Conservation (phyloP, 2,797 vertebrate species). For the Okamejei kenojei region DNA sequence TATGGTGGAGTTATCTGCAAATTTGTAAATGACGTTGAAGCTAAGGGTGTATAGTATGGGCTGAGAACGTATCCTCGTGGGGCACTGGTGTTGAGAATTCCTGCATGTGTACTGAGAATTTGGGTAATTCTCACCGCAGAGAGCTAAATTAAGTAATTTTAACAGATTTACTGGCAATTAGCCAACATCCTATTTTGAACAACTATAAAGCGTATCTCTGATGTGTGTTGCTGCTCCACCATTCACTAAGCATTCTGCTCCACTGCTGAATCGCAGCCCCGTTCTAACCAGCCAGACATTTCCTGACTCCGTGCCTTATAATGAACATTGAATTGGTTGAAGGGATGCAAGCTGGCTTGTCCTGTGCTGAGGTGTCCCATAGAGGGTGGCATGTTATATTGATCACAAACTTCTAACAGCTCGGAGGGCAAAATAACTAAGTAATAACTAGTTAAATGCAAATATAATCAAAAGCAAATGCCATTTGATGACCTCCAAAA, state of each 20-base stretch:
- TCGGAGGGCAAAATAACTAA: background rate
- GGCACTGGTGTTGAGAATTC: too few species aligned
- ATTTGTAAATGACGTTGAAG: too few species aligned
- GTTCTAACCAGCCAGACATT: background rate
- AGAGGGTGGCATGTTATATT: too few species aligned
- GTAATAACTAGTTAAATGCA: background rate
- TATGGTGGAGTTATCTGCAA: too few species aligned
- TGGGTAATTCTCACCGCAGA: background rate
- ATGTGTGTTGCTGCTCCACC: too few species aligned
- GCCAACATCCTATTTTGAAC: too few species aligned
- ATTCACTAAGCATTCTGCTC: too few species aligned
- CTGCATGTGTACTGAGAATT: background rate
- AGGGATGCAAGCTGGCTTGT: background rate
- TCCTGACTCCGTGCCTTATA: too few species aligned
- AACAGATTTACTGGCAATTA: background rate
- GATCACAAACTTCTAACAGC: background rate
- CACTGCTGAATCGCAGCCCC: too few species aligned
- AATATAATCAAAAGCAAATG: background rate
- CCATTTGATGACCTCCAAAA: background rate
- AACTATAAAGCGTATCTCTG: too few species aligned
- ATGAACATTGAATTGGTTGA: background rate
- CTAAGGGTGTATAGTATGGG: too few species aligned
- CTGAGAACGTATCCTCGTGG: too few species aligned
- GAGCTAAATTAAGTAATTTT: background rate
- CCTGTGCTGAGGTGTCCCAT: background rate